Percentiles rank a stretch among this genome's conserved stretches.
Conservation (phyloP, 2,797 vertebrate species). For the Malurus leucopterus region DNA sequence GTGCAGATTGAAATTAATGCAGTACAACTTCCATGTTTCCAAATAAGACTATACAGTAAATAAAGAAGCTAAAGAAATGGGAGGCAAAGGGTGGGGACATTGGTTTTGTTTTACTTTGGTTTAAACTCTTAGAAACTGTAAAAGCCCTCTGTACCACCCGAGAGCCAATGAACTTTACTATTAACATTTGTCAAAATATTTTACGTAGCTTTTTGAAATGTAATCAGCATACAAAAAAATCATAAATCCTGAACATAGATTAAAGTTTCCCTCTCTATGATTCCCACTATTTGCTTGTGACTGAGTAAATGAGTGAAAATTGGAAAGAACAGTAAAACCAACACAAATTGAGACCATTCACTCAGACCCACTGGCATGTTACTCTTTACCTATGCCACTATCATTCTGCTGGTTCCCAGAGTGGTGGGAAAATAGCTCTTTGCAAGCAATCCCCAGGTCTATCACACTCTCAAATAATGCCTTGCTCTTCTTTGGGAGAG, state of each 20-base stretch:
- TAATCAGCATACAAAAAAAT: not conserved
- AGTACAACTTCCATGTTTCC: not conserved
- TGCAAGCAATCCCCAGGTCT: not conserved
- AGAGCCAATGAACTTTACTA: not conserved
- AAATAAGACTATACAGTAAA: not conserved
- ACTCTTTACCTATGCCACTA: not conserved
- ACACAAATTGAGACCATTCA: not conserved
- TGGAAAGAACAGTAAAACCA: not conserved
- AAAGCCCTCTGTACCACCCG: not conserved
- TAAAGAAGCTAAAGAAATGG: not conserved
- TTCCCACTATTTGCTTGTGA: not conserved
- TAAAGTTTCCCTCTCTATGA: not conserved
- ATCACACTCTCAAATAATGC: not conserved
- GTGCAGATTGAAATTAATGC: not conserved
- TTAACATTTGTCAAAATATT: not conserved
- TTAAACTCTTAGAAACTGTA: not conserved
- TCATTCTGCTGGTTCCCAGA: not conserved
- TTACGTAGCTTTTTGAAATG: not conserved
- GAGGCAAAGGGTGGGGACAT: too few relatives aligned
- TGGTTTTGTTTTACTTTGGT: not conserved
- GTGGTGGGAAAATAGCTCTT: not conserved
- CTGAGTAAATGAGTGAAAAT: not conserved
- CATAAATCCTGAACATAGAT: not conserved
- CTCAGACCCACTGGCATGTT: not conserved
- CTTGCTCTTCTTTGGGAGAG: not conserved